Evolutionary conservation across 2,113 vertebrate species (phyloP), one percentile per base, ranked within the genome.

Genomic region (Melozone crissalis): DNA sequence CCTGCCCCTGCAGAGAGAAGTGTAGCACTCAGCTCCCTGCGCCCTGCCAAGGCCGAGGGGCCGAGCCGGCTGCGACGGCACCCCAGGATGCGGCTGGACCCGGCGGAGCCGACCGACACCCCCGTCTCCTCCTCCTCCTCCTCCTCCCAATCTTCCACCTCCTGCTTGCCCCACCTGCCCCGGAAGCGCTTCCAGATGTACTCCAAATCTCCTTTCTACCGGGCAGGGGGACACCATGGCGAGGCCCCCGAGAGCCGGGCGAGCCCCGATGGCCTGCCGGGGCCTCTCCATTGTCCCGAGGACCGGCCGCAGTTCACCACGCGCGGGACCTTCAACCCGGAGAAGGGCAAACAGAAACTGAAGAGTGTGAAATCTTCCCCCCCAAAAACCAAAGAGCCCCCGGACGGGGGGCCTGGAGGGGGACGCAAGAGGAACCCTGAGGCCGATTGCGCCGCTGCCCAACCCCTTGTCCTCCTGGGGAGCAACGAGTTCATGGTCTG

Each of bases 401-500:
- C 97, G 1, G 98, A 99, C 2, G 97, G 98, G 26, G 97, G 96
- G 5, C 71, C 84, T 0, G 86, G 66, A 47, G 95, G 95, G 66
- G 95, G 96, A 54, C 98, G 85, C 35, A 97, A 98, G 91, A 98
- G 98, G 85, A 94, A 95, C 86, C 41, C 96, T 2, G 99, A 99
- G 35, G 89, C 98, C 3, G 99, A 99, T 68, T 85, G 98, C 8
- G 62, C 98, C 59, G 39, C 98, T 2, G 3, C 98, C 33, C 99
- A 98, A 93, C 98, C 98, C 93, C 95, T 98, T 20, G 98, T 99
- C 74, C 94, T 99, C 81, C 98, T 98, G 79, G 99, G 99, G 93
- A 99, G 95, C 93, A 99, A 99, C 11, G 99, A 99, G 96, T 99
- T 99, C 97, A 99, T 99, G 99, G 99, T 99, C 92, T 99, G 98